Evolutionary conservation across 2,113 vertebrate species (phyloP), one percentile per base, ranked within the genome.

Genomic region (Egretta garzetta): DNA sequence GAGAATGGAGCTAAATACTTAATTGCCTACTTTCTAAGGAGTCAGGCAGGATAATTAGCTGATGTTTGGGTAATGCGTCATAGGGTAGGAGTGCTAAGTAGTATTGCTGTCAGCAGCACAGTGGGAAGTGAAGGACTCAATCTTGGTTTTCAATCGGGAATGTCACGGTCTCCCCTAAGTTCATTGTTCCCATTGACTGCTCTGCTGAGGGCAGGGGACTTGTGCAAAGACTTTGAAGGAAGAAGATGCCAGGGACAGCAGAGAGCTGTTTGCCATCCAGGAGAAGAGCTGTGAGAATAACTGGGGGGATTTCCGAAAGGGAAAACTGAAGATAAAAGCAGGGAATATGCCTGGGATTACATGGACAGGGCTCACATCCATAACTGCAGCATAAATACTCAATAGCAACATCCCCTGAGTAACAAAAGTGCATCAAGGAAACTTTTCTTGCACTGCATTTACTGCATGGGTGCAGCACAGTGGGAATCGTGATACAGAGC

Each of bases 101-200:
- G 33, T 45, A 24, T 79, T 92, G 81, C 95, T 96, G 83, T 97
- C 93, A 95, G 86, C 94, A 95, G 90, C 96, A 87, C 94, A 87
- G 92, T 91, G 72, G 92, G 88, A 92, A 95, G 60, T 23, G 92
- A 93, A 80, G 91, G 80, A 56, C 86, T 96, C 86, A 74, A 9
- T 88, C 86, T 79, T 63, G 80, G 6, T 91, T 92, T 96, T 92
- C 66, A 80, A 12, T 63, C 0, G 2, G n/a, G 67, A 91, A 74
- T 94, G 72, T 94, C 88, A 93, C 1, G 0, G n/a, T 93, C 70
- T 77, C 39, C 68, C 41, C 16, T 28, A 70, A 71, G 4, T 77
- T 95, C 72, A 79, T 93, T 86, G 75, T 86, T 90, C 58, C 62
- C 43, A 3, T 24, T 77, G 47, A 55, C 45, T 86, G 15, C 24